Base-by-base conservation (phyloP, 92 coral and sea anemone genomes). In the Phymanthus crucifer region DNA sequence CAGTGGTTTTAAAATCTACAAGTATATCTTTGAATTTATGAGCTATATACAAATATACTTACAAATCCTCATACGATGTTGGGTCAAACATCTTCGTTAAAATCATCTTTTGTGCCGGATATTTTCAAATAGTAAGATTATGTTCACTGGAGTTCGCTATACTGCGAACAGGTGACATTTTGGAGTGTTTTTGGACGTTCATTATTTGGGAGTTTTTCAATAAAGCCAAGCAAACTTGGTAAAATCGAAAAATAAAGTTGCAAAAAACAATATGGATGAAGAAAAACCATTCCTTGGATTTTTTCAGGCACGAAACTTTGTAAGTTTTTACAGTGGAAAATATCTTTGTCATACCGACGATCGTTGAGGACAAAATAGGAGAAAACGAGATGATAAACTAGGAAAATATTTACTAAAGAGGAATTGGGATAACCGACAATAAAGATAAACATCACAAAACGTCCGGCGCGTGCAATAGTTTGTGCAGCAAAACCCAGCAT, bases 401-500 rank as follows among this genome's bases (percentile, higher is more conserved):
- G 7, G 68, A 61, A 61, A 61, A 61, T 27, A 61, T n/a, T 24
- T 33, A 3, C n/a, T 19, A 27, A 13, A 6, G 29, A 24, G 17
- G 36, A 61, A 61, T 13, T 61, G 68, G 33, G 68, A 61, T 24
- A 24, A 61, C 34, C 68, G 16, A 54, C 64, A 54, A 43, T 6
- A 11, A 38, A 50, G 64, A 54, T 54, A 54, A 21, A 54, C 64
- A 54, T 61, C 29, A 61, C 26, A 61, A 11, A 61, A 61, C 68
- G 68, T 13, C 34, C 68, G 68, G 34, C 68, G 68, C 16, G 68
- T 61, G 68, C 68, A 61, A 18, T 61, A 61, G 68, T 61, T 61
- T 61, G 68, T 34, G 68, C 68, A 61, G 68, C 68, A 61, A 61
- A 61, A 61, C 34, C 26, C 26, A 61, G 68, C 68, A 24, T 61